Conservation (phyloP, 2,888 invertebrate genomes). For the Ectemnius cavifrons region DNA sequence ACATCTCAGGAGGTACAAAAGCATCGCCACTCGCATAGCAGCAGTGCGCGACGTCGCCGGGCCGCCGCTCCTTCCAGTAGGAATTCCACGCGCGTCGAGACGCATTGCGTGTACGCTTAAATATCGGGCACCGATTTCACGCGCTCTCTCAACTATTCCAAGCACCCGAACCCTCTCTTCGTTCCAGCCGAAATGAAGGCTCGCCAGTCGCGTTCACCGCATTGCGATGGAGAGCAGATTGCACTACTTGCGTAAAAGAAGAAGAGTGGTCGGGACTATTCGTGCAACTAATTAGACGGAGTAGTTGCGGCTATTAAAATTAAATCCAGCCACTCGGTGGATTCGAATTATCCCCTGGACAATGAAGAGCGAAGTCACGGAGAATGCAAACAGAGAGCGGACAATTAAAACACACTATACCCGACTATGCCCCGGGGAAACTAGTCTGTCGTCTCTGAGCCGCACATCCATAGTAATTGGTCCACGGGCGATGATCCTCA, state of each 20-base stretch:
- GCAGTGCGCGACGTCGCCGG: too few species aligned
- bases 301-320: too few species aligned
- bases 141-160: too few species aligned
- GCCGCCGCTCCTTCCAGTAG: neutral
- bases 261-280: too few species aligned
- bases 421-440: neutral
- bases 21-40: conserved; percentile 1
- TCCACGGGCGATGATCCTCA: neutral
- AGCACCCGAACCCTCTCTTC: too few species aligned
- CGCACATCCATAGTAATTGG: conserved; percentile 1
- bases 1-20: conserved; percentile 10
- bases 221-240: too few species aligned
- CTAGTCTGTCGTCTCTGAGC: neutral
- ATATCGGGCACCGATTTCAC: too few species aligned
- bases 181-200: too few species aligned
- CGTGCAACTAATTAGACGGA: too few species aligned
- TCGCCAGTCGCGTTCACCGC: too few species aligned
- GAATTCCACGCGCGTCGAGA: neutral
- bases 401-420: neutral
- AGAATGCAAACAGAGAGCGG: neutral
- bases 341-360: neutral
- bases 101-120: neutral
- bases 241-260: too few species aligned
- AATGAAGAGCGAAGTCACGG: neutral
- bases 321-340: too few species aligned